phyloP scores from a whole-genome alignment of 2,888 invertebrate species.

The Syrista parreyssii region DNA sequence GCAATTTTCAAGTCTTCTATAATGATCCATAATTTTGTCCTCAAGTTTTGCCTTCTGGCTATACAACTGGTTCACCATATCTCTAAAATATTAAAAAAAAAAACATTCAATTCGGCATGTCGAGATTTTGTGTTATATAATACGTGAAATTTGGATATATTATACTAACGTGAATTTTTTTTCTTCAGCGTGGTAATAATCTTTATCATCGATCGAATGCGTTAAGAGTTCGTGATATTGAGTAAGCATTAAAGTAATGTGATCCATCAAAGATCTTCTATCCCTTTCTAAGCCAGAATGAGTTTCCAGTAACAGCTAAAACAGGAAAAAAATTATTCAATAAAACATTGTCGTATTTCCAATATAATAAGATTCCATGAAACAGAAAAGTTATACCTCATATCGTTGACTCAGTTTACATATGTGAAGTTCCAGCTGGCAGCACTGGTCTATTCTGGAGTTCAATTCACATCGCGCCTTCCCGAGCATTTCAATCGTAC shows the following conservation, averaged over 20 bases:
- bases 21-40: conserved; percentile 97
- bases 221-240: conserved; percentile 92
- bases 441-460: conserved; percentile 77
- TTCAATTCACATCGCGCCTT: conserved; percentile 86
- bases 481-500: conserved; percentile 79
- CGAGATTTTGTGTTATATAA: background rate
- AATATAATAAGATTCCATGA: background rate
- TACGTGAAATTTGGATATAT: conserved; percentile 22
- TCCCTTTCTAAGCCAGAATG: conserved; percentile 88
- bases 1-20: conserved; percentile 80
- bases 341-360: too few relatives aligned
- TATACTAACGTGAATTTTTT: conserved; percentile 77
- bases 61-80: conserved; percentile 86
- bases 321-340: conserved; percentile 14
- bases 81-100: conserved; percentile 63
- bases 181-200: conserved; percentile 91
- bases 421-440: conserved; percentile 78
- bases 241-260: conserved; percentile 84
- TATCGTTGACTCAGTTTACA: conserved; percentile 84
- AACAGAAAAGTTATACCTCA: conserved; percentile 68
- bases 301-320: conserved; percentile 82
- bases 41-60: conserved; percentile 95
- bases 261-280: conserved; percentile 86
- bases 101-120: conserved; percentile 4
- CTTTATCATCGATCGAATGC: conserved; percentile 90